phyloP scores from a whole-genome alignment of 2,888 invertebrate genomes.

The Mythimna ferrago region DNA sequence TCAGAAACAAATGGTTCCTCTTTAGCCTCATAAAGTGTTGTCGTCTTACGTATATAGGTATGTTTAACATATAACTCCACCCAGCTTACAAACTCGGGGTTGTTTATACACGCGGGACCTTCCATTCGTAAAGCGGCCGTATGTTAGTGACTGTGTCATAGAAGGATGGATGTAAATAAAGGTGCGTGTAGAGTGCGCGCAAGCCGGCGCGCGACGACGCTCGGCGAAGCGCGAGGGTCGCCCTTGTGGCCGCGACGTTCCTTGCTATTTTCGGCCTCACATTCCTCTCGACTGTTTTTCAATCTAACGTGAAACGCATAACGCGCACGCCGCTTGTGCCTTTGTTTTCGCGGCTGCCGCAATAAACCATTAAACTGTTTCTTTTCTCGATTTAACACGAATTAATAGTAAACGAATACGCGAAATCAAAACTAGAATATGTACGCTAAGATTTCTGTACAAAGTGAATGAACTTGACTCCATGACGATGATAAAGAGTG shows the following conservation, averaged over 20 bases:
- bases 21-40: slow-evolving; percentile 22
- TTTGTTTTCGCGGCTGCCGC: slow-evolving; percentile 81
- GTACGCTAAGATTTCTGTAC: slow-evolving; percentile 54
- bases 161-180: slow-evolving; percentile 87
- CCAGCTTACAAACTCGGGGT: slow-evolving; percentile 72
- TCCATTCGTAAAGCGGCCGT: slow-evolving; percentile 78
- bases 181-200: slow-evolving; percentile 75
- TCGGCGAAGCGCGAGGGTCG: slow-evolving; percentile 82
- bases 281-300: slow-evolving; percentile 90
- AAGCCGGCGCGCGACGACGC: slow-evolving; percentile 65
- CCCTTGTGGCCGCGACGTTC: slow-evolving; percentile 88
- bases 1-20: slow-evolving; percentile 27
- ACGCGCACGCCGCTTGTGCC: slow-evolving; percentile 85
- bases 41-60: slow-evolving; percentile 26
- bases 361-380: slow-evolving; percentile 70
- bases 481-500: slow-evolving; percentile 76
- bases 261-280: slow-evolving; percentile 89
- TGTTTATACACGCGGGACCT: slow-evolving; percentile 76
- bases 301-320: slow-evolving; percentile 89
- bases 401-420: slow-evolving; percentile 67
- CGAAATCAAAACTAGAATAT: slow-evolving; percentile 63
- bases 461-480: slow-evolving; percentile 63
- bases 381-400: slow-evolving; percentile 70
- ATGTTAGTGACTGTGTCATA: slow-evolving; percentile 78
- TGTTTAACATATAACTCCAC: slow-evolving; percentile 64